phyloP scores from a whole-genome alignment of 2,888 invertebrate genomes.

The Spatulosminthurus flaviceps region DNA sequence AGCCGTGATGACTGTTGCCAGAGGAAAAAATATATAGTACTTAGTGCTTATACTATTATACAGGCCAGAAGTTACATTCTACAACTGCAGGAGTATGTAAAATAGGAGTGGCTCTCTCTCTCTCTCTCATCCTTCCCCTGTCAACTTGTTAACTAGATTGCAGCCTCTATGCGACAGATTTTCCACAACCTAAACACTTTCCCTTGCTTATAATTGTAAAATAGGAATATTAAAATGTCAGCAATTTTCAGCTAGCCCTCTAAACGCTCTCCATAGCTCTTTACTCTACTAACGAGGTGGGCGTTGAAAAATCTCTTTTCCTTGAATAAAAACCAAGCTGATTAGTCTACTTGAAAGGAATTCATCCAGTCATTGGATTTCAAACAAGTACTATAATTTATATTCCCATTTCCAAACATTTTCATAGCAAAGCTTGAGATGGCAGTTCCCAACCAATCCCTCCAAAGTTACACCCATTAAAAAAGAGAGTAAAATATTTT shows the following conservation, averaged over 20 bases:
- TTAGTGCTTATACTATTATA: too few species aligned
- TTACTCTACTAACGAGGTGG: conserved; percentile 8
- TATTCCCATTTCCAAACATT: too few species aligned
- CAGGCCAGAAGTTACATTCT: neutral
- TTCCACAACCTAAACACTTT: conserved; percentile 43
- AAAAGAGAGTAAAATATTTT: too few species aligned
- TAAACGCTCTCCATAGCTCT: too few species aligned
- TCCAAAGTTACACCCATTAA: too few species aligned
- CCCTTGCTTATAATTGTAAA: conserved; percentile 31
- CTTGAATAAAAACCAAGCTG: neutral
- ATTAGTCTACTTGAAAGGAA: too few species aligned
- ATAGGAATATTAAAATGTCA: conserved; percentile 2
- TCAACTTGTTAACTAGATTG: conserved; percentile 44
- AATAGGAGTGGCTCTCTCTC: conserved; percentile 35
- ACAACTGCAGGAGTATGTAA: neutral
- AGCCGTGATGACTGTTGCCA: neutral
- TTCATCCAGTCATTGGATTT: too few species aligned
- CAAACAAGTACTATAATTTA: too few species aligned
- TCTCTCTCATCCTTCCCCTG: conserved; percentile 33
- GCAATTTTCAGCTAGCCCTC: conserved; percentile 9
- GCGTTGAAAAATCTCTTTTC: neutral
- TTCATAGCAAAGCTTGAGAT: too few species aligned
- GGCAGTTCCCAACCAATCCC: too few species aligned
- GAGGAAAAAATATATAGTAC: conserved; percentile 20
- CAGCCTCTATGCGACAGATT: conserved; percentile 43